Conservation (phyloP, 2,113 vertebrate genomes). For the Crotalus tigris region DNA sequence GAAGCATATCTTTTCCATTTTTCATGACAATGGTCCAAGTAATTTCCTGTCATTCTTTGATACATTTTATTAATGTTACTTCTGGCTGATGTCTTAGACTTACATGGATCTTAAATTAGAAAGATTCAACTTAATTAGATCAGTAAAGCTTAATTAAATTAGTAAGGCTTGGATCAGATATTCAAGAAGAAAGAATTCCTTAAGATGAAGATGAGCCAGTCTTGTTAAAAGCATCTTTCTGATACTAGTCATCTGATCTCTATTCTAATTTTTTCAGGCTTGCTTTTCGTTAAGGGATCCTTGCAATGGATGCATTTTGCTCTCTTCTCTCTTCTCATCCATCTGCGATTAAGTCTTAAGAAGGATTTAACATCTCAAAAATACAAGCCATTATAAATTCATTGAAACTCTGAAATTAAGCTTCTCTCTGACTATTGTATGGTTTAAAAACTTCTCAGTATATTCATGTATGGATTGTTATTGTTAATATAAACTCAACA, state of each 20-base stretch:
- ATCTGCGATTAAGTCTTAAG: neutral
- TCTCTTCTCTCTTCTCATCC: neutral
- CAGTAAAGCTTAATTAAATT: neutral
- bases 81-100: neutral
- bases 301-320: neutral
- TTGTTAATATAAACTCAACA: neutral
- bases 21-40: neutral
- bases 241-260: neutral
- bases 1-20: neutral
- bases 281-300: neutral
- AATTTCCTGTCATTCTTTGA: neutral
- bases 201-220: neutral
- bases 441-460: neutral
- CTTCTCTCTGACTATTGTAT: neutral
- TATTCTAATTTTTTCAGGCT: neutral
- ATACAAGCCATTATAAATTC: neutral
- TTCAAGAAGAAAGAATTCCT: neutral
- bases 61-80: neutral
- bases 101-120: neutral
- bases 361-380: neutral
- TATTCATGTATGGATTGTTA: neutral
- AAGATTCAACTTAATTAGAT: neutral
- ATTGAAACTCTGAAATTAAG: neutral
- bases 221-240: neutral
- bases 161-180: neutral